These are phyloP conservation scores for Ceratosolen solmsi DNA, from an alignment of 1,140 invertebrate species.

Conservation along the genomic window DNA sequence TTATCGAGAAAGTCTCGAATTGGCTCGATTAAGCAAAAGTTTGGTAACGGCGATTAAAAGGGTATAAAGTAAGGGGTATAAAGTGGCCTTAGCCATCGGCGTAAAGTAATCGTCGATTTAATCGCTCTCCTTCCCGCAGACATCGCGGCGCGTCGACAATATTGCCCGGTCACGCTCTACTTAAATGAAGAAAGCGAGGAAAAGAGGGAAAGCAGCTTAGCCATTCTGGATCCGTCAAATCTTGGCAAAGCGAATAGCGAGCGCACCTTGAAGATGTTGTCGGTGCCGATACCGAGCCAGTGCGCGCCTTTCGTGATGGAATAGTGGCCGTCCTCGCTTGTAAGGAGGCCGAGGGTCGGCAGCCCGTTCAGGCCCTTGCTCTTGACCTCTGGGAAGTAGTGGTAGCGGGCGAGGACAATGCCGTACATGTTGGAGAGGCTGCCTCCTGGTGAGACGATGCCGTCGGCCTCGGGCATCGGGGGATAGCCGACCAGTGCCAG, in stretches of 20 bases:
- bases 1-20: no score
- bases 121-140: no score
- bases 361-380: constrained; percentile 77
- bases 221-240: no score
- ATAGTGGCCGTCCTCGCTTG: constrained; percentile 91
- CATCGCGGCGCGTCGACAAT: no score
- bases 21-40: no score
- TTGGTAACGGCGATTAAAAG: no score
- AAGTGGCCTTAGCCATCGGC: no score
- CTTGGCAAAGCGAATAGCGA: no score
- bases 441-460: constrained; percentile 87
- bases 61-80: no score
- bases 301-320: constrained; percentile 86
- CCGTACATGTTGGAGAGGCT: constrained; percentile 92
- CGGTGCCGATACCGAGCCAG: constrained; percentile 87
- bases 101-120: no score
- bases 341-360: constrained; percentile 79
- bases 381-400: constrained; percentile 83
- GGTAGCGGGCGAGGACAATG: constrained; percentile 85
- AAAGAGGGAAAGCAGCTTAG: neutral
- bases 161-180: no score
- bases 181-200: no score
- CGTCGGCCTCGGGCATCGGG: constrained; percentile 75
- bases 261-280: constrained; percentile 73
- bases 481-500: constrained; percentile 80